A percentile compares a stretch with the other conserved stretches of the same genome.
Conservation (phyloP, 2,113 vertebrate genomes). For the Diphyllodes magnificus region DNA sequence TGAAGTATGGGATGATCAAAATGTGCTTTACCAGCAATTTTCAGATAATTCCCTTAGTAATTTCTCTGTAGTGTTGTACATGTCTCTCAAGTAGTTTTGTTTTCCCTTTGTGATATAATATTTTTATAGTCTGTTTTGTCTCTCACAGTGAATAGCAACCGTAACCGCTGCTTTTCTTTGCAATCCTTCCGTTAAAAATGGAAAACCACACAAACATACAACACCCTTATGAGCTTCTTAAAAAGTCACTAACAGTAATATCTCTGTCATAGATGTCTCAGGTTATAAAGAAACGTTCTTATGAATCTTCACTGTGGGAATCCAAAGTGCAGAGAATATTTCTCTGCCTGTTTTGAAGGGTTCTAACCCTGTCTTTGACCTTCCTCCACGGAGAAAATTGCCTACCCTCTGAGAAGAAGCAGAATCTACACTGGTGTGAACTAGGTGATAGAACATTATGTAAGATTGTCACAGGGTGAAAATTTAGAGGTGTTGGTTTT, state of each 20-base stretch:
- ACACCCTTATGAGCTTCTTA: neutral
- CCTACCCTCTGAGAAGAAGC: too few relatives aligned
- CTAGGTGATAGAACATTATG: too few relatives aligned
- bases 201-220: neutral
- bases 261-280: constrained; percentile 2
- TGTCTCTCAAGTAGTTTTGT: constrained; percentile 23
- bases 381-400: too few relatives aligned
- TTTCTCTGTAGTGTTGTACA: neutral
- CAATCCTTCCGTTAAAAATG: neutral
- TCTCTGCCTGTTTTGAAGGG: too few relatives aligned
- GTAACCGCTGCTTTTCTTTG: neutral
- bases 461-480: too few relatives aligned
- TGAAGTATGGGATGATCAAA: neutral
- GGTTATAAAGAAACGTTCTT: neutral
- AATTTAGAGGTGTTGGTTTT: too few relatives aligned
- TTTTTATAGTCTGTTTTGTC: neutral
- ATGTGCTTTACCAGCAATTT: neutral
- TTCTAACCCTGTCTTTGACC: too few relatives aligned
- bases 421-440: too few relatives aligned
- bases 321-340: too few relatives aligned
- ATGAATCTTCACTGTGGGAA: neutral
- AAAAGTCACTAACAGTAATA: neutral
- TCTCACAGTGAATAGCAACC: neutral
- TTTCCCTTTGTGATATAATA: constrained; percentile 8
- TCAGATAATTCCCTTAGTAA: neutral